Base-by-base conservation (phyloP, 1,140 invertebrate genomes). In the Diabrotica undecimpunctata region DNA sequence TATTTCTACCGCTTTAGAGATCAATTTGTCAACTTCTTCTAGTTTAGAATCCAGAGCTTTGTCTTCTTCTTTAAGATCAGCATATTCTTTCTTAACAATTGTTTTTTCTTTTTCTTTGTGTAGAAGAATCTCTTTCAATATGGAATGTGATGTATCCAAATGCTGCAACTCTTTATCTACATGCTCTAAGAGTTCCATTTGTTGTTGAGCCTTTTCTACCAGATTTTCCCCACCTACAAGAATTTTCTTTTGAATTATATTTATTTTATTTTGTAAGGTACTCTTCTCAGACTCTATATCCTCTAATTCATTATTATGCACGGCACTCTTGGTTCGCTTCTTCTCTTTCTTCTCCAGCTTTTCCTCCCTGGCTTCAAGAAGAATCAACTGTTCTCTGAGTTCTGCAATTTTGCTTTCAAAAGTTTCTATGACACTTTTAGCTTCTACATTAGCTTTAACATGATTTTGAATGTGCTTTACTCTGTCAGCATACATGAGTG, bases 171-270 rank as follows among this genome's bases (percentile, higher is more conserved):
- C 95, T 52, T 85, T 83, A 10, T 93, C 89, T 2, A 94, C 94
- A 67, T 93, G 90, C 69, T 95, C 94, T n/a, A 99, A 81, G 13
- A 99, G 80, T 54, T 72, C 72, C 61, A 88, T 83, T 68, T 98
- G 93, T 75, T 99, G 95, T 79, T 98, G 93, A 0, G 95, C 96
- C 77, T 98, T 99, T 77, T 99, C 96, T 63, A 99, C 82, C 9
- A 99, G 83, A 84, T 99, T 99, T 81, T 98, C 96, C 2, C 97
- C 97, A 0, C 97, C 97, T 5, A 99, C 91, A 35, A 99, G 85
- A 57, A 99, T 95, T 78, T 97, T 96, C 60, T 93, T 95, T 79
- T 99, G 94, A 54, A 99, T 84, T n/a, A 88, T 88, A 66, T 90
- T 85, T 54, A 99, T 84, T 78, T 97, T 96, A 63, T 92, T 87